A percentile compares a stretch with the other conserved stretches of the same genome.
These are phyloP conservation scores for Leguminivora glycinivorella DNA, from an alignment of 1,140 invertebrate genomes.

Conservation along the genomic window DNA sequence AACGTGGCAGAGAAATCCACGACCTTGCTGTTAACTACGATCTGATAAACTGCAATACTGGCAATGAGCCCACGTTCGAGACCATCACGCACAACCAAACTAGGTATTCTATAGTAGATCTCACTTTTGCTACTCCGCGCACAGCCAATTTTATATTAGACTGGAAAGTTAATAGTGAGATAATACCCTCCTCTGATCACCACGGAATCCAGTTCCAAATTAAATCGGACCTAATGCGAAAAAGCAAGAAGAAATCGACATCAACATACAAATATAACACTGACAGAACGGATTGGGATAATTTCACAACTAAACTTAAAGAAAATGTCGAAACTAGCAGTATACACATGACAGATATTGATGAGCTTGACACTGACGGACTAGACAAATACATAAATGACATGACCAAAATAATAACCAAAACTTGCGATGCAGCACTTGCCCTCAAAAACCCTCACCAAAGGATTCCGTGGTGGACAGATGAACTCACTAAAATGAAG, in stretches of 20 bases:
- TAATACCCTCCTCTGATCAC: not conserved
- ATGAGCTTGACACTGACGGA: not conserved
- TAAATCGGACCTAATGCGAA: not conserved
- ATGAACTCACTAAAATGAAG: not conserved
- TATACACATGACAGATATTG: not conserved
- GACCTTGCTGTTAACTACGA: not conserved
- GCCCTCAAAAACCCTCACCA: not conserved
- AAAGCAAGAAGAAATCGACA: not conserved
- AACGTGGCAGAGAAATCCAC: not conserved
- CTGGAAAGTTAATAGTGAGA: not conserved
- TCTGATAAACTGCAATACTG: not conserved
- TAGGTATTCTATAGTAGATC: not conserved
- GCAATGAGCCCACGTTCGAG: not conserved
- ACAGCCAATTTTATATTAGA: not conserved
- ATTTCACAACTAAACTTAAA: too few relatives aligned
- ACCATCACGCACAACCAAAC: not conserved
- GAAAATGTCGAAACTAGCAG: too few relatives aligned
- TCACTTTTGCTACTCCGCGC: not conserved
- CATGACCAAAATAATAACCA: not conserved
- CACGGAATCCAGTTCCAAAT: not conserved
- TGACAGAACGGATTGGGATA: not conserved
- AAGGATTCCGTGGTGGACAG: not conserved
- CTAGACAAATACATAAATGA: not conserved
- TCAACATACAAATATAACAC: not conserved
- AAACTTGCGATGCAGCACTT: not conserved